phyloP scores from a whole-genome alignment of 2,113 vertebrate genomes.

The Pseudopodoces humilis region DNA sequence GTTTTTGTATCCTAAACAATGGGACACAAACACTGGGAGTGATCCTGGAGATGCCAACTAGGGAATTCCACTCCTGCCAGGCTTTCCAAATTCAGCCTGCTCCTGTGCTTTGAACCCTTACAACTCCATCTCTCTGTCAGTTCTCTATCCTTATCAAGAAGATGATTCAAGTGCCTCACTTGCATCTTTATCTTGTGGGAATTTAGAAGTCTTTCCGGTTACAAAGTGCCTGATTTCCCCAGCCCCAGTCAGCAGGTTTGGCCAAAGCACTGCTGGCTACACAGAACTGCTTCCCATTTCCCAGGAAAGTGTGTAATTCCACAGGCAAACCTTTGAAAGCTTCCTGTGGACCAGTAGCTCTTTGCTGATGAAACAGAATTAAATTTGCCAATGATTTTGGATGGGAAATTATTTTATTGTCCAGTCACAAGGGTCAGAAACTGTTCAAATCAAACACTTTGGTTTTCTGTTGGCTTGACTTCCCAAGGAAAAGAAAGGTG shows the following conservation, averaged over 20 bases:
- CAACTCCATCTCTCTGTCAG: background rate
- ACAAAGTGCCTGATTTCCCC: background rate
- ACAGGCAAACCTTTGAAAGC: background rate
- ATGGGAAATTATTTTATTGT: background rate
- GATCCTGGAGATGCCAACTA: background rate
- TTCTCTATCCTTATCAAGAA: conserved; percentile 6
- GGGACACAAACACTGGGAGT: background rate
- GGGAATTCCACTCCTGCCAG: background rate
- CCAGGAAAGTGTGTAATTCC: background rate
- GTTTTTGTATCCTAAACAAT: background rate
- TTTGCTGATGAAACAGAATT: background rate
- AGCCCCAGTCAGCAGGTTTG: background rate
- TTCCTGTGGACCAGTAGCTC: background rate
- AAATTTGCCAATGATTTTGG: background rate
- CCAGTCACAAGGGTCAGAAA: background rate
- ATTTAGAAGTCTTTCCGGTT: background rate
- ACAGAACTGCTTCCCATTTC: background rate
- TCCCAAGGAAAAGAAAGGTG: conserved; percentile 16
- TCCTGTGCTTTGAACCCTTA: background rate
- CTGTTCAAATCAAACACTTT: background rate
- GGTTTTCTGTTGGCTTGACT: background rate
- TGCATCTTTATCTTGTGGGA: conserved; percentile 25
- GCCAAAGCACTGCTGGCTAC: background rate
- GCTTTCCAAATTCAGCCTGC: background rate
- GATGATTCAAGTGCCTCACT: background rate